Evolutionary conservation across 2,797 vertebrate species (phyloP).

Genomic region (Coluber constrictor): DNA sequence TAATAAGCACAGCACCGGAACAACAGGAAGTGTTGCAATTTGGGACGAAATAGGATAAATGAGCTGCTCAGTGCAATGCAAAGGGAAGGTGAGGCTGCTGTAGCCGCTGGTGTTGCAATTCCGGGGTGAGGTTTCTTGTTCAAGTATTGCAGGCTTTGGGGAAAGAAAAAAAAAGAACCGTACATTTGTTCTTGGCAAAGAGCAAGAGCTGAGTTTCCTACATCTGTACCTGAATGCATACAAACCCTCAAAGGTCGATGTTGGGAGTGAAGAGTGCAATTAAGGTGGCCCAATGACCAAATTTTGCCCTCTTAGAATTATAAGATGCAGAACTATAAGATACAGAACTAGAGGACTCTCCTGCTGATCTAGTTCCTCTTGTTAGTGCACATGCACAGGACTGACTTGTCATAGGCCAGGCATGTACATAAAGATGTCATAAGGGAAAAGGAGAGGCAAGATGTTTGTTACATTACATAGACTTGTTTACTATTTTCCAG

Average conservation of each 20-base stretch:
- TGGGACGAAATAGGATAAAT: background rate
- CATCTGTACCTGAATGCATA: background rate
- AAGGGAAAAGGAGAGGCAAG: background rate
- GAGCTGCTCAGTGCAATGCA: background rate
- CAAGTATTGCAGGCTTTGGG: slow-evolving; percentile 23
- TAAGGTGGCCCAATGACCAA: background rate
- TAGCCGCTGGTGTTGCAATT: slow-evolving; percentile 10
- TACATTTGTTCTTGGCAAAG: background rate
- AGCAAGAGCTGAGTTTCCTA: background rate
- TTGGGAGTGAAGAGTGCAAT: background rate
- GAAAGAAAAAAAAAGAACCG: background rate
- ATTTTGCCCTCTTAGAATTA: slow-evolving; percentile 13
- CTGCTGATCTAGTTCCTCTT: slow-evolving; percentile 4
- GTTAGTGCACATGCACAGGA: background rate
- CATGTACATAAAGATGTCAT: background rate
- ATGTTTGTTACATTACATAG: background rate
- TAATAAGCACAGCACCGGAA: background rate
- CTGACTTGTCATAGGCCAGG: background rate
- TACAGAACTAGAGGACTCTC: slow-evolving; percentile 1
- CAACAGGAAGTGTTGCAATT: slow-evolving; percentile 23
- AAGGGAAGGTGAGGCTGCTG: slow-evolving; percentile 8
- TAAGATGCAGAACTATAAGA: background rate
- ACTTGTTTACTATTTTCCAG: background rate
- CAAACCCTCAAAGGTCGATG: background rate
- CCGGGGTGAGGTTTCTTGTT: slow-evolving; percentile 15